Percentiles rank a stretch among this genome's conserved stretches.
Conservation (phyloP, 2,797 vertebrate genomes). For the Chiloscyllium punctatum region DNA sequence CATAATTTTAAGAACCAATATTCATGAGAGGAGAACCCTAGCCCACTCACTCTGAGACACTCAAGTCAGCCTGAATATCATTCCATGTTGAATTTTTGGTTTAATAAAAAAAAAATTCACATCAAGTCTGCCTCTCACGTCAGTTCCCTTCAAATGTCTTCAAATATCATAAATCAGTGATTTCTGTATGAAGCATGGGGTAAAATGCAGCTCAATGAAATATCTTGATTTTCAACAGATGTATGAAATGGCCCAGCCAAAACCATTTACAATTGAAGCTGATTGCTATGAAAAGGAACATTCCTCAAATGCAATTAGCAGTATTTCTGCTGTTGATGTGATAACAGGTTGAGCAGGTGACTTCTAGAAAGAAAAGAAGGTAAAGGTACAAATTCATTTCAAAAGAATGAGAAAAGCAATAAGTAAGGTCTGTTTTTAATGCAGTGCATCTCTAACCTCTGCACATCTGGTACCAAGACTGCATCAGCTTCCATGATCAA, state of each 20-base stretch:
- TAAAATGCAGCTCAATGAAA: background rate
- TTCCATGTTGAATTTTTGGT: background rate
- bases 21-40: too few relatives aligned
- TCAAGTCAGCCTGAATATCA: background rate
- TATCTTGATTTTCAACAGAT: background rate
- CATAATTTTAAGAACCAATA: background rate
- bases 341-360: background rate
- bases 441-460: background rate
- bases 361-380: background rate
- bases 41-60: background rate
- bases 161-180: background rate
- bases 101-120: background rate
- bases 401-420: background rate
- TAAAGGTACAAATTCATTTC: background rate
- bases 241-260: background rate
- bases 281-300: background rate
- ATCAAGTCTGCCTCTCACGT: background rate
- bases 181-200: background rate
- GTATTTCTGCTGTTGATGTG: background rate
- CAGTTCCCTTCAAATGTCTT: background rate
- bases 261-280: background rate
- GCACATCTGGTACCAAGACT: background rate
- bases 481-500: background rate
- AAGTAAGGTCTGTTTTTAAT: background rate
- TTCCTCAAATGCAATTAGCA: background rate